Evolutionary conservation across 2,113 vertebrate species (phyloP).

Genomic region (Pterocles orientalis): DNA sequence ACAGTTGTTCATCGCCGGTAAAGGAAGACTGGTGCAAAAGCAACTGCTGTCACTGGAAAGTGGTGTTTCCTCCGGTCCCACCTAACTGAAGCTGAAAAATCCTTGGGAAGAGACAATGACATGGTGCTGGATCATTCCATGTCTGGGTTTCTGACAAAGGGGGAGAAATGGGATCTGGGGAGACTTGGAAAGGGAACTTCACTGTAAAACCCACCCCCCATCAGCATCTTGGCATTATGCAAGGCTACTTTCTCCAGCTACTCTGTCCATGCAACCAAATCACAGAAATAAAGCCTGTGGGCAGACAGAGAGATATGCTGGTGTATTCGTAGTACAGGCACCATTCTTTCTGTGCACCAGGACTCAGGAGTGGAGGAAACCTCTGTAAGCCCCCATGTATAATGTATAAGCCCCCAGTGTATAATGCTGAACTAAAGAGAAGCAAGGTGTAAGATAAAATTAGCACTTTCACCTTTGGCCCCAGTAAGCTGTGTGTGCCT

Average conservation of each 20-base stretch:
- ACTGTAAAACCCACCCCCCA: neutral
- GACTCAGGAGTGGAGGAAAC: neutral
- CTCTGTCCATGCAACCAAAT: neutral
- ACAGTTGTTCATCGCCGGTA: neutral
- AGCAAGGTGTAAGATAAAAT: neutral
- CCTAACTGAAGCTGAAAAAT: neutral
- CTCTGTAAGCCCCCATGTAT: neutral
- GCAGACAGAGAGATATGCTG: neutral
- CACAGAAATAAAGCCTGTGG: neutral
- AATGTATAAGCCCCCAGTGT: neutral
- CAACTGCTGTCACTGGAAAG: neutral
- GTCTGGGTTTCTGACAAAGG: neutral
- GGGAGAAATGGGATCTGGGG: neutral
- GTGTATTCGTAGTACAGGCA: neutral
- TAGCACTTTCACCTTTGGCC: neutral
- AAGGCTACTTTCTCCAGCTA: neutral
- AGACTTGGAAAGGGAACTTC: neutral
- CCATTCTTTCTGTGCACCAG: neutral
- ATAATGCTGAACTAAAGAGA: neutral
- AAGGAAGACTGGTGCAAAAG: neutral
- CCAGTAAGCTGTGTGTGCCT: neutral
- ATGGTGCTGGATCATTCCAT: neutral
- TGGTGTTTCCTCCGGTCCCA: neutral
- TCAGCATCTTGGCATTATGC: neutral
- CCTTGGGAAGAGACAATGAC: neutral